Base-by-base conservation (phyloP, 2,113 vertebrate species). In the Bolborhynchus lineola region DNA sequence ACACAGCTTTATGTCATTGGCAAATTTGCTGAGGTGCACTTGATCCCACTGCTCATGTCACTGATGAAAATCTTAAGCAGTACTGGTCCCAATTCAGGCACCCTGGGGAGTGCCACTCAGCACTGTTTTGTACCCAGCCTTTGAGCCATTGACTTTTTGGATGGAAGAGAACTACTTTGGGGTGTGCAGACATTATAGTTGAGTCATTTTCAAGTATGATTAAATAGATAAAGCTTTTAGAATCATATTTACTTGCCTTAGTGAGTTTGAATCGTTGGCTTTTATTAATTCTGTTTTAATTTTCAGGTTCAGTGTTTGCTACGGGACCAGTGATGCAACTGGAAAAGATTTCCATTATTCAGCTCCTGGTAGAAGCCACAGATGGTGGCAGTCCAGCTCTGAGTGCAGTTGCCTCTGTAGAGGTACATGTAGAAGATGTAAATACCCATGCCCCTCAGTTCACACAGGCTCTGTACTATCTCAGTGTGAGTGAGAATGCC, bases 391-490 rank as follows among this genome's bases (percentile, higher is more conserved):
- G 97, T 88, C 99, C 99, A 10, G 42, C 96, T 26, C 96, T 98
- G 69, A 98, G 91, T 35, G 97, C 98, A 7, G 90, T 99, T 59
- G 95, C 98, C 16, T 97, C 98, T 7, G 29, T 99, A 82, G 97
- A 98, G 6, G 93, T 99, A 76, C 86, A 97, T 5, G 20, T 99
- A 72, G 92, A 98, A 78, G 99, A 99, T 88, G 55, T 95, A 81
- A 99, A 99, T 60, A 97, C 98, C 83, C 95, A 98, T 8, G 96
- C 97, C 12, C 99, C 99, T 33, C 89, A 88, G 71, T 99, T 99
- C 95, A 97, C 96, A 42, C 95, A 97, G 37, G 95, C 86, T 50
- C 79, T 96, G 76, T 99, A 99, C 77, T 98, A 98, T 17, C 92
- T 99, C 71, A 98, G 90, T 1, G 77, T 99, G 53, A 97, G 96